phyloP scores from a whole-genome alignment of 2,797 vertebrate species.

The Oreonectes daqikongensis region DNA sequence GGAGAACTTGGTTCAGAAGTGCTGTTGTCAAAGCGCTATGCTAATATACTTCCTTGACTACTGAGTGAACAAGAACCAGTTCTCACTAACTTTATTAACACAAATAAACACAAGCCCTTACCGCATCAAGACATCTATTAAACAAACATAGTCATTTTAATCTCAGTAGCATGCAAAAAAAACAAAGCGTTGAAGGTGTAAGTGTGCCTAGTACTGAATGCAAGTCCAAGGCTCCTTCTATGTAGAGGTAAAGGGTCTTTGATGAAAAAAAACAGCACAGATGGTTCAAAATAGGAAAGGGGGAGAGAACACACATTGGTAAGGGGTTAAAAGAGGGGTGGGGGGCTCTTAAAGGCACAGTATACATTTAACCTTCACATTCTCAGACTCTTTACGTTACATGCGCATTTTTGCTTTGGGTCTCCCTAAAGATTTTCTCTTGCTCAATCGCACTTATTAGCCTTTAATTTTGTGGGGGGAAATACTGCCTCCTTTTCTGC shows the following conservation, averaged over 20 bases:
- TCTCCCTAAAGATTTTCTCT: conserved; percentile 18
- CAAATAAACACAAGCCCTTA: not conserved
- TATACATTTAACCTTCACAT: conserved; percentile 35
- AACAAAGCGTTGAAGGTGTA: not conserved
- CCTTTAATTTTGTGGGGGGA: conserved; percentile 18
- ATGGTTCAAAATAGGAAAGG: conserved; percentile 61
- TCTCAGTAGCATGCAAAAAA: not conserved
- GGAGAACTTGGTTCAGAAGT: not conserved
- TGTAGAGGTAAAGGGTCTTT: conserved; percentile 37
- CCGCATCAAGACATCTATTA: not conserved
- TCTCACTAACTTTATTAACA: not conserved
- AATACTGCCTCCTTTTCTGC: conserved; percentile 37
- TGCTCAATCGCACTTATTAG: conserved; percentile 9
- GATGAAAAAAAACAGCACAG: conserved; percentile 55
- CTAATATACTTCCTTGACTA: conserved; percentile 8
- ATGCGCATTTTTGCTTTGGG: not conserved
- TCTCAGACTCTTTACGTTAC: conserved; percentile 8
- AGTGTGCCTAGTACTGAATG: conserved; percentile 2
- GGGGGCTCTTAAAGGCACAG: conserved; percentile 60
- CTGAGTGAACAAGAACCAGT: not conserved
- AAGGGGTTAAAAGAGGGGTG: conserved; percentile 57
- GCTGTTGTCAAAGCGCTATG: not conserved
- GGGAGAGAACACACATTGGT: conserved; percentile 48
- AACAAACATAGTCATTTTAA: not conserved
- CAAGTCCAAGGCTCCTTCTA: conserved; percentile 21